Evolutionary conservation across 2,797 vertebrate species (phyloP), one percentile per base, ranked within the genome.

Genomic region (Antennarius maculatus): DNA sequence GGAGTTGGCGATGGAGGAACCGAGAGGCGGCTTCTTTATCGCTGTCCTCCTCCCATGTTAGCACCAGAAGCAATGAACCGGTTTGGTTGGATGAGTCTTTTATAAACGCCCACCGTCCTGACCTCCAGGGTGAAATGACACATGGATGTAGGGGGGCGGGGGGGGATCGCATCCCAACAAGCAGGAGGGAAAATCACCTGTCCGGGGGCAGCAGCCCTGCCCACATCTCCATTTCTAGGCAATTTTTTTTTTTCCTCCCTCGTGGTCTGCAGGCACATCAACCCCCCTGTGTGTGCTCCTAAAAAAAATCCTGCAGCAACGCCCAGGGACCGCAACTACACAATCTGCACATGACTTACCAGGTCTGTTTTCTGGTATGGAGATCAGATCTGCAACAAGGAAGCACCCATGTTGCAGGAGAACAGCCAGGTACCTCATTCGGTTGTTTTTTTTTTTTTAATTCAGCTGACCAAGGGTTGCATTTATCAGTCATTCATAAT

Each of bases 221-320:
- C 66, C 74, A 82, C 71, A 72, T 69, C 74, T 66, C 65, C 67
- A 66, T 81, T 59, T 61, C 57, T 52, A 77, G 54, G 51, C 59
- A 82, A 65, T 66, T 69, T 54, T 82, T 69, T 54, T 82, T 57
- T 63, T 73, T 67, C 50, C 77, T 80, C 74, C 39, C 39, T 59
- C 55, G 43, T 27, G 45, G 67, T 77, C 72, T 84, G 79, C 80
- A 80, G 80, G 63, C 82, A 73, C 59, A 77, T 69, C 73, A 66
- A 88, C 66, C 76, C 42, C 69, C 74, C 66, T 66, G 61, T 23
- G 65, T 82, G 75, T 16, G 4, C 70, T 81, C 74, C 71, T 69
- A 75, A 23, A 23, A 85, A 79, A 54, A 87, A 89, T 86, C 87
- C 86, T 83, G 90, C 91, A 92, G 91, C 89, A 92, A 92, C 89